Conservation (phyloP, 2,113 vertebrate species). For the Actenoides hombroni region DNA sequence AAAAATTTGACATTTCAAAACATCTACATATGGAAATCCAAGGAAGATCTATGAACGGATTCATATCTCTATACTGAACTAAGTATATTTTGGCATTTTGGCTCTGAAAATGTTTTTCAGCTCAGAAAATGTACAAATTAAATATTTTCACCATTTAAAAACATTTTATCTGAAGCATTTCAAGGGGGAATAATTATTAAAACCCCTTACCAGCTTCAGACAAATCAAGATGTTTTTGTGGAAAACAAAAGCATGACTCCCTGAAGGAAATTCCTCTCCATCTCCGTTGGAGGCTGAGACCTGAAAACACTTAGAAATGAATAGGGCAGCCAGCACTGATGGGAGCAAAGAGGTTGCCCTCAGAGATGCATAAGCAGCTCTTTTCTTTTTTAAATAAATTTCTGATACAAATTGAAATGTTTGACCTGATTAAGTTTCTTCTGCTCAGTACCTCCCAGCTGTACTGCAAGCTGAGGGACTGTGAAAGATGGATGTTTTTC, state of each 20-base stretch:
- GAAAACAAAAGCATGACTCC: not conserved
- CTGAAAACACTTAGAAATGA: not conserved
- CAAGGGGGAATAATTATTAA: not conserved
- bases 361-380: not conserved
- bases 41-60: not conserved
- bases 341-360: not conserved
- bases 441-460: not conserved
- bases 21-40: not conserved
- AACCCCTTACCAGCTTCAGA: not conserved
- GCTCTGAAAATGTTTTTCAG: not conserved
- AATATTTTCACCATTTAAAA: not conserved
- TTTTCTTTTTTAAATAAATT: not conserved
- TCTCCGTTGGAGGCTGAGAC: not conserved
- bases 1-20: not conserved
- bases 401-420: conserved; percentile 37
- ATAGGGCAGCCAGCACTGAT: not conserved
- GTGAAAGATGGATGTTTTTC: not conserved
- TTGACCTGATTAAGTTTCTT: not conserved
- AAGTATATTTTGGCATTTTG: not conserved
- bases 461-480: not conserved
- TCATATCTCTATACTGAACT: not conserved
- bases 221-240: not conserved
- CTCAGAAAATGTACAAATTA: not conserved
- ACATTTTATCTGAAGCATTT: not conserved
- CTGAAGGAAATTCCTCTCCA: not conserved